Conservation (phyloP, 2,797 vertebrate species). For the Anguilla pacifica region DNA sequence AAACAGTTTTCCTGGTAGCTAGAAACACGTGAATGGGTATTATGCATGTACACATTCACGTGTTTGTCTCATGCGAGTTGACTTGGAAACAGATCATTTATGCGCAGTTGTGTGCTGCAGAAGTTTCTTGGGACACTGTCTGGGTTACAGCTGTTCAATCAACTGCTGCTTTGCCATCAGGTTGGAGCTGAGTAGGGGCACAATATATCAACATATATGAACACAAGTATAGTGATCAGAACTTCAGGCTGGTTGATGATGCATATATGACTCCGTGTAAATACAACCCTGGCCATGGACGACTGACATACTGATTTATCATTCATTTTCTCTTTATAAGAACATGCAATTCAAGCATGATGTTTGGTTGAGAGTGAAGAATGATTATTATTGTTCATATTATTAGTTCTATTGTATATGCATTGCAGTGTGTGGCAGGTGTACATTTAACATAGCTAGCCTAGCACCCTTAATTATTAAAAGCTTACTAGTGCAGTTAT, state of each 20-base stretch:
- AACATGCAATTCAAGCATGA: neutral
- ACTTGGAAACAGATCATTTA: neutral
- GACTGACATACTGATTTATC: neutral
- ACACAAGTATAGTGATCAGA: neutral
- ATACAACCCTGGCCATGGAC: neutral
- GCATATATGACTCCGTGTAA: neutral
- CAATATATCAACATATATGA: neutral
- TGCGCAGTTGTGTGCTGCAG: neutral
- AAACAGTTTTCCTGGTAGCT: neutral
- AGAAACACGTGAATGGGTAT: neutral
- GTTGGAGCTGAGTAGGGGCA: neutral
- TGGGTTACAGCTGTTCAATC: neutral
- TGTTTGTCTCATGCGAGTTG: neutral
- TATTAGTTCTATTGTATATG: too few species aligned
- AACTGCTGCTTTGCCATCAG: neutral
- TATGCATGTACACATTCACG: neutral
- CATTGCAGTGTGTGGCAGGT: too few species aligned
- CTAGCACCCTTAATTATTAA: neutral
- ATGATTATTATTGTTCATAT: neutral
- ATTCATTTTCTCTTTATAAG: too few species aligned
- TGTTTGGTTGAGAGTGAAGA: neutral
- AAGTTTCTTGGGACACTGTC: neutral
- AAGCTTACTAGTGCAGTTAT: neutral
- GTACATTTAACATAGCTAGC: neutral
- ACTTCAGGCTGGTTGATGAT: neutral